phyloP scores from a whole-genome alignment of 2,888 invertebrate species.

The Pachymerium ferrugineum region DNA sequence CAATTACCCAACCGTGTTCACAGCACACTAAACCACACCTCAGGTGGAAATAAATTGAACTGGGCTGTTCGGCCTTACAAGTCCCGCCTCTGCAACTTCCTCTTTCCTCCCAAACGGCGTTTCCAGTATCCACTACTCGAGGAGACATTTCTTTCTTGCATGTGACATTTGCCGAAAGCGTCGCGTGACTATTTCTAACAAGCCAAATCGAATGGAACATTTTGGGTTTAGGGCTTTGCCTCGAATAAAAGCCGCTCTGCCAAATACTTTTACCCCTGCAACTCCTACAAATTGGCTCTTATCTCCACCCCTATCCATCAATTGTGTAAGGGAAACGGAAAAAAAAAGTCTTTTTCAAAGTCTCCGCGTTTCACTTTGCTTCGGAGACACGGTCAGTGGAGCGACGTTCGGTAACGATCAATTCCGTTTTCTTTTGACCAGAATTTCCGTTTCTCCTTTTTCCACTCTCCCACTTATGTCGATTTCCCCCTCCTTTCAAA shows the following conservation, averaged over 20 bases:
- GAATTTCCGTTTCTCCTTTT: constrained; percentile 6
- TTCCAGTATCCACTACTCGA: background rate
- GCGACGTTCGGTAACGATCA: constrained; percentile 5
- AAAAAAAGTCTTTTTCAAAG: background rate
- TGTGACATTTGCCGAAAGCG: background rate
- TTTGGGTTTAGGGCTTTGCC: background rate
- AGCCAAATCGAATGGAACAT: background rate
- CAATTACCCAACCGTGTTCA: background rate
- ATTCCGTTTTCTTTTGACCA: constrained; percentile 19
- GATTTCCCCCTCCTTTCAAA: constrained; percentile 5
- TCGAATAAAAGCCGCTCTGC: background rate
- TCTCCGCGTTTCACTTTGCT: constrained; percentile 11
- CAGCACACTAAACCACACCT: background rate
- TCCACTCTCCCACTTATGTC: background rate
- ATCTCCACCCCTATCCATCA: constrained; percentile 17
- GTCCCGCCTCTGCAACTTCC: too few species aligned
- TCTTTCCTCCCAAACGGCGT: too few species aligned
- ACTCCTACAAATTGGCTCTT: constrained; percentile 18
- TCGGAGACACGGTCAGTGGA: background rate
- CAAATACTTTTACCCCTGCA: constrained; percentile 6
- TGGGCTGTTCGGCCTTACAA: background rate
- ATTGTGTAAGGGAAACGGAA: background rate
- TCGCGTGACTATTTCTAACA: background rate
- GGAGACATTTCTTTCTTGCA: background rate
- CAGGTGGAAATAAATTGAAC: background rate